Evolutionary conservation across 1,140 invertebrate genomes (phyloP), one percentile per base, ranked within the genome.

Genomic region (Zaprionus ornatus): DNA sequence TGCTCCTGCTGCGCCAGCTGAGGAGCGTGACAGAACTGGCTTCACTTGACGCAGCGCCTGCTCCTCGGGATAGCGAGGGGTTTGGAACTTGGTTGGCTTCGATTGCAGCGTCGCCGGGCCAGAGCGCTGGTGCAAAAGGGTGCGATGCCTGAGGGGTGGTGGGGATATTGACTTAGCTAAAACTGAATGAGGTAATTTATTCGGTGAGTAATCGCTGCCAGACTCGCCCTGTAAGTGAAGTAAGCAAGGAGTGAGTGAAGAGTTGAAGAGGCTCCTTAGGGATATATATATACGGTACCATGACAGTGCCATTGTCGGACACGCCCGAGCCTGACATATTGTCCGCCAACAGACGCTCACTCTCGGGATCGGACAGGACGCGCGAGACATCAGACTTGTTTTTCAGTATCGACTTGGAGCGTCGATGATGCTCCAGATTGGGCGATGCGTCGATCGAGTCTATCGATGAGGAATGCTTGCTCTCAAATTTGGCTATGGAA

Each of bases 321-420:
- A 92, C 90, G 55, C 91, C 93, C 17, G 93, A 92, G 25, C 93
- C 92, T 32, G 94, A 94, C 66, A 93, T 92, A 74, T 94, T 95
- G 85, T 96, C 95, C 10, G 95, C 94, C 71, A 97, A 95, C 35
- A 97, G 93, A 77, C 96, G 95, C 92, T 97, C 96, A 65, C 95
- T 96, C 92, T 97, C 96, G 25, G 96, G 96, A 91, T 96, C 94
- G 56, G 93, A 92, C 78, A 92, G 92, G 59, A 91, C 79, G 70
- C 91, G 73, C 63, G 90, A 83, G 77, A 92, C 94, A 81, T 96
- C 96, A 42, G 95, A 95, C 92, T 94, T 94, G 80, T 96, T 96
- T 93, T 97, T 97, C 79, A 97, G 92, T 87, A 97, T 97, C 68
- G 96, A 97, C 92, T 96, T 97, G 55, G 95, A 96, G 81, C 94